These are phyloP conservation scores for Belgica antarctica DNA, from an alignment of 2,888 invertebrate genomes.

Conservation along the genomic window DNA sequence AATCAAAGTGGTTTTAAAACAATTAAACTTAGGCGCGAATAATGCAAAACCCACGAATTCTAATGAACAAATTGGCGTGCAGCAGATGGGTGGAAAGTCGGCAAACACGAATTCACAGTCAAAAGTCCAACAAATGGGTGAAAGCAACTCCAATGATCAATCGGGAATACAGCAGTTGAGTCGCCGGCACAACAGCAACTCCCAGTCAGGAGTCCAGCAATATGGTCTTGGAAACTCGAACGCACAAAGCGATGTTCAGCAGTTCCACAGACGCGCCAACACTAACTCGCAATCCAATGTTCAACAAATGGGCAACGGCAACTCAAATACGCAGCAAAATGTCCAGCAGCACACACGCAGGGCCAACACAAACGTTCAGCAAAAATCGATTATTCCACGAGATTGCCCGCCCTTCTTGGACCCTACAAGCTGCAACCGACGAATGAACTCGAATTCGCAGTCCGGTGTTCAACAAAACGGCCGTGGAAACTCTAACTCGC, in stretches of 20 bases:
- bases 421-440: not conserved
- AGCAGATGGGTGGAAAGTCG: not conserved
- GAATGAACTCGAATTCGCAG: conserved; percentile 16
- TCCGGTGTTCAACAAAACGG: conserved; percentile 24
- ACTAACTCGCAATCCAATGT: conserved; percentile 7
- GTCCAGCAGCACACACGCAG: not conserved
- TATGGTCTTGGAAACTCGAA: not conserved
- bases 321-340: not conserved
- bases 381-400: too few species aligned
- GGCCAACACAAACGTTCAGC: not conserved
- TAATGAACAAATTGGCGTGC: not conserved
- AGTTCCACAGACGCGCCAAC: not conserved
- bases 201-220: conserved; percentile 14
- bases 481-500: not conserved
- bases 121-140: not conserved
- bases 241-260: not conserved
- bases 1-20: too few species aligned
- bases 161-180: conserved; percentile 1
- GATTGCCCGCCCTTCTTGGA: too few species aligned
- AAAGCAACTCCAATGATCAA: conserved; percentile 15
- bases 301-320: not conserved
- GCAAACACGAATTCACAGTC: not conserved
- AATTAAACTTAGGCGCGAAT: too few species aligned
- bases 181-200: not conserved
- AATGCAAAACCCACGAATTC: conserved; percentile 15